Base-by-base conservation (phyloP, 2,797 vertebrate species). In the Pangasius macronema region DNA sequence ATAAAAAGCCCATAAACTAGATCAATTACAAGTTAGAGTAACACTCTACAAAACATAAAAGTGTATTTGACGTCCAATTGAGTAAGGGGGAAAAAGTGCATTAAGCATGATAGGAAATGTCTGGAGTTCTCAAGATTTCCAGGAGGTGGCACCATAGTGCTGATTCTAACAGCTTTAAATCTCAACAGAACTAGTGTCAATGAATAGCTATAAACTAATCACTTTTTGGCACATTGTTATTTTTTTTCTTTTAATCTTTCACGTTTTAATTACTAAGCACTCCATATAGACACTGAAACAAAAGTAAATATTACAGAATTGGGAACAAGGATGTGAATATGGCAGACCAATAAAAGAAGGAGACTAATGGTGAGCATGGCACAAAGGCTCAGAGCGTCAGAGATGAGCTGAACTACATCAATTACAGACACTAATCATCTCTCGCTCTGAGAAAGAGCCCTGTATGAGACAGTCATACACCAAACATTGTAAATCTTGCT, bases 101-200 rank as follows among this genome's bases (percentile, higher is more conserved):
- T 88, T 92, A 93, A 93, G 10, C 72, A 91, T 92, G 88, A 90
- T 93, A 87, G 93, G 33, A 82, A 93, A 94, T 94, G 91, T 95
- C 92, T 94, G 93, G 94, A 94, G 92, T 96, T 95, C 94, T 96
- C 95, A 96, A 96, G 95, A 96, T 95, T 96, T 94, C 94, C 96
- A 96, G 96, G 95, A 96, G 94, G 95, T 95, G 95, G 96, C 96
- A 96, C 95, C 95, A 95, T 95, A 95, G 94, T 95, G 94, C 95
- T 95, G 93, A 94, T 92, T 95, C 93, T 93, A 95, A 95, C 94
- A 95, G 94, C 94, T 91, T 92, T 94, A 92, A 89, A 94, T 93
- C 93, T 92, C 91, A 94, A 94, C 94, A 95, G 94, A 94, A 93
- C 93, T 94, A 94, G 94, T 95, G 93, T 94, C 93, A 94, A 95